Evolutionary conservation across 2,113 vertebrate species (phyloP).

Genomic region (Cisticola juncidis): DNA sequence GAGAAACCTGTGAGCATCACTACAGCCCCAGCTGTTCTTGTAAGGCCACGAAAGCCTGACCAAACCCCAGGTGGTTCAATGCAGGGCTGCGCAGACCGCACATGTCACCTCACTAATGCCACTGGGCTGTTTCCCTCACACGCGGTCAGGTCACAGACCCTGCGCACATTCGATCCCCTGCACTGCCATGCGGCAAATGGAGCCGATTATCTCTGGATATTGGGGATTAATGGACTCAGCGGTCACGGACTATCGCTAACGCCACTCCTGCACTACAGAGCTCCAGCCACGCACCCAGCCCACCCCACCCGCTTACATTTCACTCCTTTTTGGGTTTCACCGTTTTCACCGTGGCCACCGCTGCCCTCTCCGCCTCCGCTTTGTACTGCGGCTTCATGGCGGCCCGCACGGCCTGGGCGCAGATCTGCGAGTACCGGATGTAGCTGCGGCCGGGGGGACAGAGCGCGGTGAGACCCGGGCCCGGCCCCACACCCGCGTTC

Average conservation of each 20-base stretch:
- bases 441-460: constrained; percentile 70
- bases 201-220: background rate
- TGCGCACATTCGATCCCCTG: accelerated
- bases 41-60: accelerated
- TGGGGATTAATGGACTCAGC: accelerated
- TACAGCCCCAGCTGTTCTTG: background rate
- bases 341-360: constrained; percentile 80
- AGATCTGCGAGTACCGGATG: constrained; percentile 92
- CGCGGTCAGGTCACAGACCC: accelerated
- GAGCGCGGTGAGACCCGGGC: accelerated
- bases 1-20: background rate
- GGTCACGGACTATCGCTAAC: accelerated
- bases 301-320: constrained; percentile 21
- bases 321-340: constrained; percentile 80
- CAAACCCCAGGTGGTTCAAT: accelerated
- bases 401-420: constrained; percentile 84
- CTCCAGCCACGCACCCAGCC: background rate
- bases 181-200: accelerated
- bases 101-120: background rate
- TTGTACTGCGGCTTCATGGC: constrained; percentile 87
- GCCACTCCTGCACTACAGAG: background rate
- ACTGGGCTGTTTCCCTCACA: accelerated
- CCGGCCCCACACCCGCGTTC: background rate
- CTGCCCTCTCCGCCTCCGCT: constrained; percentile 77
- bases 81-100: accelerated